phyloP scores from a whole-genome alignment of 35 echinoderm and acorn worm species.

The Hemicentrotus pulcherrimus region DNA sequence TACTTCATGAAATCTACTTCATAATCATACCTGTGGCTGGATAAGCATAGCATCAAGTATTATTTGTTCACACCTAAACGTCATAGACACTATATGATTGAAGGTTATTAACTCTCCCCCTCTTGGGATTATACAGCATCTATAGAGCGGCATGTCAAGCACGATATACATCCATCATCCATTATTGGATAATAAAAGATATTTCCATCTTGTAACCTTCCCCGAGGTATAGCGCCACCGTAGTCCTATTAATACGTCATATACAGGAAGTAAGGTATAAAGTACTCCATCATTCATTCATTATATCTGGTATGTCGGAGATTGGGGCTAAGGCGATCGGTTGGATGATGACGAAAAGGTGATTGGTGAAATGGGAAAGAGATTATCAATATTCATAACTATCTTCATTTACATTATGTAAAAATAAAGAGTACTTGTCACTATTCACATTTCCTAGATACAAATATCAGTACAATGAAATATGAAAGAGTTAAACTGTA shows the following conservation, averaged over 20 bases:
- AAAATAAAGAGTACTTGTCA: neutral
- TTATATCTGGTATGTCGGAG: neutral
- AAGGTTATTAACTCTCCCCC: constrained; percentile 10
- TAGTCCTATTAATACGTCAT: neutral
- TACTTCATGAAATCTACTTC: too few relatives aligned
- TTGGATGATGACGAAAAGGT: neutral
- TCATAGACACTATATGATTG: neutral
- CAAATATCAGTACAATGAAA: neutral
- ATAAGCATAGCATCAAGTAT: neutral
- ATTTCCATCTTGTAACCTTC: neutral
- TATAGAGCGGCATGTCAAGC: neutral
- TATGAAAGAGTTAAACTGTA: neutral
- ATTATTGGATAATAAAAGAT: constrained; percentile 15
- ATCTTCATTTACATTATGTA: neutral
- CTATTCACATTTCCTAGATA: neutral
- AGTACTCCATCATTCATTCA: neutral
- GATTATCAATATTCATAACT: neutral
- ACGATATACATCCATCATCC: neutral
- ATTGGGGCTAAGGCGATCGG: neutral
- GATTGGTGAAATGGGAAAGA: neutral
- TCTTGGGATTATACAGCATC: neutral
- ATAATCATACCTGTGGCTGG: neutral
- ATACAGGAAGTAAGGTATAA: neutral
- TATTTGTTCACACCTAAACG: neutral
- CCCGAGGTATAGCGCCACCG: neutral